A percentile compares a stretch with the other conserved stretches of the same genome.
Conservation (phyloP, 2,113 vertebrate genomes). For the Cyphotilapia sp. region DNA sequence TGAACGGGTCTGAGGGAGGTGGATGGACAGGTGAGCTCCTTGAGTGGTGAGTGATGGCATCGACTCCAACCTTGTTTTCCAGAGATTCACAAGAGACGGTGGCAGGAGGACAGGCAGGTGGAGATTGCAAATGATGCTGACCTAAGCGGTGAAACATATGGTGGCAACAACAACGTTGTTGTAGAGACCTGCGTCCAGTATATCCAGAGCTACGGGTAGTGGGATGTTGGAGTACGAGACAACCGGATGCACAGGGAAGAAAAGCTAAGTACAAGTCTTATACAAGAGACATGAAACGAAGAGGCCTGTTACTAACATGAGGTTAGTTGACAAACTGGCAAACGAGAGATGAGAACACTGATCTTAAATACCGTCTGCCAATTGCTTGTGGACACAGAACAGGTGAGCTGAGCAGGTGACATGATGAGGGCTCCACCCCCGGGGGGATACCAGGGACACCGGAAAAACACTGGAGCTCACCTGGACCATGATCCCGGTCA, state of each 20-base stretch:
- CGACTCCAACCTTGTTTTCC: not conserved
- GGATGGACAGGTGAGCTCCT: not conserved
- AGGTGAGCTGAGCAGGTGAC: not conserved
- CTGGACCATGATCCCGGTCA: not conserved
- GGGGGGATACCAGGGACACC: not conserved
- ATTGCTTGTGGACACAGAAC: not conserved
- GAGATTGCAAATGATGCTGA: not conserved
- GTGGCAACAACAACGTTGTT: not conserved
- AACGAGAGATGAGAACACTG: not conserved
- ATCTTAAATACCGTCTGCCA: not conserved
- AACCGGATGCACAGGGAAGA: not conserved
- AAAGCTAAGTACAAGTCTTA: not conserved
- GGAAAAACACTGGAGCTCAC: not conserved
- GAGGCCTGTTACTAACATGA: not conserved
- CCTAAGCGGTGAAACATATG: not conserved
- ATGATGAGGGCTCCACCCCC: not conserved
- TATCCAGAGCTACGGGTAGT: not conserved
- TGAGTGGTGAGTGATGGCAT: not conserved
- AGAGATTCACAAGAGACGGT: not conserved
- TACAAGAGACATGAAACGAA: not conserved
- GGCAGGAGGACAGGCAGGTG: not conserved
- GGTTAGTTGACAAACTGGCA: not conserved
- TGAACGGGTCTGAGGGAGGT: not conserved
- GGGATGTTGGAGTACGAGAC: not conserved
- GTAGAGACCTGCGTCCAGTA: not conserved